Conservation (phyloP, 2,797 vertebrate species). For the Thripadectes ignobilis region DNA sequence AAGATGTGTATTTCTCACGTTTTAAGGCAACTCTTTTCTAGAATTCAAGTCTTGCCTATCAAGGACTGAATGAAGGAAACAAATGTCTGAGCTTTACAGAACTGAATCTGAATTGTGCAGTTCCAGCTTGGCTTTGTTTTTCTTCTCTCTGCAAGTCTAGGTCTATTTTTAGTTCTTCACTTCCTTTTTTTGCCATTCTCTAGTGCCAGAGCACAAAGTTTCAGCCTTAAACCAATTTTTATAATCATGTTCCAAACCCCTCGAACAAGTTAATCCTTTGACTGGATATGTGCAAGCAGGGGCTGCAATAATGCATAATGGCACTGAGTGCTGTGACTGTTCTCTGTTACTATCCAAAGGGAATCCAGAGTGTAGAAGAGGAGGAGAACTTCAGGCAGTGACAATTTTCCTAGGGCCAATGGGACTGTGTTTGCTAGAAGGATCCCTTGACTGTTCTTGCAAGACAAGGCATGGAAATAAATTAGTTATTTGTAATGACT, state of each 20-base stretch:
- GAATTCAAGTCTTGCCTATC: neutral
- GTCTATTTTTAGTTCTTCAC: neutral
- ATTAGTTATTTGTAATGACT: neutral
- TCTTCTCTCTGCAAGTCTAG: neutral
- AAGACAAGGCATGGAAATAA: neutral
- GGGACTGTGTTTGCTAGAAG: neutral
- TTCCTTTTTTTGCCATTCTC: neutral
- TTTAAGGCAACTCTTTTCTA: neutral
- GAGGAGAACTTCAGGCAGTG: neutral
- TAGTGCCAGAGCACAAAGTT: neutral
- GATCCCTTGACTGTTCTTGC: neutral
- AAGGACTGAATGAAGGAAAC: neutral
- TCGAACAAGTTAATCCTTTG: neutral
- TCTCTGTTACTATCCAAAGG: neutral
- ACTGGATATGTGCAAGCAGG: neutral
- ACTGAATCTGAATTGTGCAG: neutral
- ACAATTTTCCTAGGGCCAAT: neutral
- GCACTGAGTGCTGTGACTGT: neutral
- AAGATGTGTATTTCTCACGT: neutral
- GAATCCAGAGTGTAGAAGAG: neutral
- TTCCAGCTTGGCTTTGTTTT: neutral
- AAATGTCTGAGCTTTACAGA: neutral
- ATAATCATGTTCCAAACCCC: neutral
- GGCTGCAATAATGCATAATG: neutral
- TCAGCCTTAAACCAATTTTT: neutral